Percentiles rank a stretch among this genome's conserved stretches.
These are phyloP conservation scores for Agrotis segetum DNA, from an alignment of 2,888 invertebrate genomes.

Conservation along the genomic window DNA sequence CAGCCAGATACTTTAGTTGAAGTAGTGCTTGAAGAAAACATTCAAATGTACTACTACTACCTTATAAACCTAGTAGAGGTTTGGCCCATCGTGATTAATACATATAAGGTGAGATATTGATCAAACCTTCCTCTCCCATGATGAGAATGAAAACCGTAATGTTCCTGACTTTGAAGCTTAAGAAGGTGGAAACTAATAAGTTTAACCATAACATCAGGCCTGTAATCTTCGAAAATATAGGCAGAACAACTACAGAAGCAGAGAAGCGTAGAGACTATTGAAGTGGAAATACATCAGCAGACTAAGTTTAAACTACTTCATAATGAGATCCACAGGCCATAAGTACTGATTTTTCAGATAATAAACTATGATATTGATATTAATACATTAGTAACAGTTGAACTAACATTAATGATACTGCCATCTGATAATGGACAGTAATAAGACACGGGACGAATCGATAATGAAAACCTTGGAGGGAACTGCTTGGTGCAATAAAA, in stretches of 20 bases:
- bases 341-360: conserved; percentile 11
- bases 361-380: conserved; percentile 6
- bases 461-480: conserved; percentile 13
- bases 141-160: neutral
- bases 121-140: neutral
- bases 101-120: neutral
- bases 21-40: neutral
- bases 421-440: conserved; percentile 11
- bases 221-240: too few species aligned
- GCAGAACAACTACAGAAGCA: too few species aligned
- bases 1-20: neutral
- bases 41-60: neutral
- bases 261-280: too few species aligned
- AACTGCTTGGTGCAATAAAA: conserved; percentile 1
- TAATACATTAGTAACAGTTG: conserved; percentile 23
- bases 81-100: neutral
- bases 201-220: too few species aligned
- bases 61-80: too few species aligned
- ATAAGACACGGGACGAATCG: conserved; percentile 18
- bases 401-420: conserved; percentile 24
- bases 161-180: neutral
- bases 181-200: neutral
- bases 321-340: conserved; percentile 7
- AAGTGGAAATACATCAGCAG: neutral
- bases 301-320: neutral